Base-by-base conservation (phyloP, 1,140 invertebrate genomes). In the Oscheius sp. region DNA sequence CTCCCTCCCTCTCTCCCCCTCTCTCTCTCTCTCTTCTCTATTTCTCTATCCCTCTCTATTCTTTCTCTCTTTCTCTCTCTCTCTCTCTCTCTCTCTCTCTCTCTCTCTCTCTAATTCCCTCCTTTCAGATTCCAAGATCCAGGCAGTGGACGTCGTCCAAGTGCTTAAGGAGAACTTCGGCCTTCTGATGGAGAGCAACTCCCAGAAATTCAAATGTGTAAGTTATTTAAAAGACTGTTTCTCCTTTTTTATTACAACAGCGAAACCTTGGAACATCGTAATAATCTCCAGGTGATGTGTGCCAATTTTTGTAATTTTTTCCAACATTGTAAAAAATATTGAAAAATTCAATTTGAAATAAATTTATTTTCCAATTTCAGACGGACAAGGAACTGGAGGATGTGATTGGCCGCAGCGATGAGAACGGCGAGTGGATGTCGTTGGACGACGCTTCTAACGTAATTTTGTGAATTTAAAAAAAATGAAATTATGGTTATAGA, bases 131-230 rank as follows among this genome's bases (percentile, higher is more conserved):
- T 23, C 63, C 26, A 2, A n/a, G 2, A 32, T 38, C 3, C 32
- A 23, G n/a, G 63, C 63, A 3, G 36, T 26, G 2, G 63, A 65
- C 29, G 31, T 65, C 15, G 32, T 38, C 32, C 23, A n/a, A n/a
- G 45, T 65, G 63, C 23, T 65, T 2, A 38, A 18, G 15, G 15
- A 65, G 20, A 38, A 38, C 23, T 65, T 65, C n/a, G 63, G 32
- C 13, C 32, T 23, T 2, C 35, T 65, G 31, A 65, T 35, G 36
- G n/a, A 42, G 35, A 42, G 3, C 32, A 10, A 38, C 13, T 20
- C 28, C 13, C 26, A 62, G 3, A 32, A 7, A 3, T 62, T 32
- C 10, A 36, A 65, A 13, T 36, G 10, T 38, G 15, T 18, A 29
- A 29, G 7, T n/a, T n/a, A n/a, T n/a, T n/a, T n/a, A n/a, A n/a